phyloP scores from a whole-genome alignment of 2,113 vertebrate genomes.

The pig (Sus scrofa) region T2T-Sscrofa CM000827.6:69288501-69289000 shows the following conservation, averaged over 20 bases:
- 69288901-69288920: not conserved
- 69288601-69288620: not conserved
- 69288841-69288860: not conserved
- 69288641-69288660: not conserved
- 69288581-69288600: not conserved
- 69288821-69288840: not conserved
- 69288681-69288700: not conserved
- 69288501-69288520: not conserved
- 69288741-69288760: not conserved
- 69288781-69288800: not conserved
- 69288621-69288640: not conserved
- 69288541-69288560: not conserved
- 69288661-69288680: not conserved
- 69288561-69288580: not conserved
- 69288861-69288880: not conserved
- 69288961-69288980: not conserved
- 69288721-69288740: not conserved
- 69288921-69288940: constrained; percentile 15
- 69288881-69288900: not conserved
- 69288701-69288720: not conserved
- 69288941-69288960: not conserved
- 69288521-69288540: not conserved
- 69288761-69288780: not conserved
- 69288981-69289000: not conserved
- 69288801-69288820: not conserved